Evolutionary conservation across 2,797 vertebrate species (phyloP).

Genomic region (Botia almorhae): DNA sequence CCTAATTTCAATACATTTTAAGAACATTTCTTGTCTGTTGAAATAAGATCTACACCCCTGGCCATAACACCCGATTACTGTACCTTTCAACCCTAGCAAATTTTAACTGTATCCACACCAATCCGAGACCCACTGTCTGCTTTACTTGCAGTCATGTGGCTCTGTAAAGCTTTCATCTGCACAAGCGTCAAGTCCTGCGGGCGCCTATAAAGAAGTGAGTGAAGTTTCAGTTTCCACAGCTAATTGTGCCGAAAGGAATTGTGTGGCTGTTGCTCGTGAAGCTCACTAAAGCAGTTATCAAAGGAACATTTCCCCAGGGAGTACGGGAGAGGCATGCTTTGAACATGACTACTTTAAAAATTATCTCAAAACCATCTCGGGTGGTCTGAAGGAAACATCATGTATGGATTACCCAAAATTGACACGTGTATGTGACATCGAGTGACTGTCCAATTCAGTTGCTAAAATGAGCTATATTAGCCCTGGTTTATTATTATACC

Average conservation of each 20-base stretch:
- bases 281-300: constrained; percentile 47
- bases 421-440: constrained; percentile 10
- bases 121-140: constrained; percentile 28
- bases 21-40: background rate
- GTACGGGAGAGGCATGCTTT: constrained; percentile 12
- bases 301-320: constrained; percentile 41
- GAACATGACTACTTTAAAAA: background rate
- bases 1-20: background rate
- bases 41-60: background rate
- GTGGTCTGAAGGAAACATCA: constrained; percentile 34
- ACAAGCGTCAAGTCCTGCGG: constrained; percentile 57
- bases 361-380: constrained; percentile 4
- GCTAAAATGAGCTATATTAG: too few relatives aligned
- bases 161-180: constrained; percentile 72
- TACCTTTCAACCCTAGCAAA: constrained; percentile 18
- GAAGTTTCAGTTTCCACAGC: constrained; percentile 45
- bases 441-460: background rate
- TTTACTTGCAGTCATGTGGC: constrained; percentile 62
- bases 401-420: constrained; percentile 24
- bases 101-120: background rate
- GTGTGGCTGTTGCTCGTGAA: constrained; percentile 32
- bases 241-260: constrained; percentile 35
- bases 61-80: background rate
- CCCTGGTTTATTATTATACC: background rate
- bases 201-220: constrained; percentile 38